Percentiles rank a stretch among this genome's conserved stretches.
These are phyloP conservation scores for Diloba caeruleocephala DNA, from an alignment of 2,888 invertebrate species.

Conservation along the genomic window DNA sequence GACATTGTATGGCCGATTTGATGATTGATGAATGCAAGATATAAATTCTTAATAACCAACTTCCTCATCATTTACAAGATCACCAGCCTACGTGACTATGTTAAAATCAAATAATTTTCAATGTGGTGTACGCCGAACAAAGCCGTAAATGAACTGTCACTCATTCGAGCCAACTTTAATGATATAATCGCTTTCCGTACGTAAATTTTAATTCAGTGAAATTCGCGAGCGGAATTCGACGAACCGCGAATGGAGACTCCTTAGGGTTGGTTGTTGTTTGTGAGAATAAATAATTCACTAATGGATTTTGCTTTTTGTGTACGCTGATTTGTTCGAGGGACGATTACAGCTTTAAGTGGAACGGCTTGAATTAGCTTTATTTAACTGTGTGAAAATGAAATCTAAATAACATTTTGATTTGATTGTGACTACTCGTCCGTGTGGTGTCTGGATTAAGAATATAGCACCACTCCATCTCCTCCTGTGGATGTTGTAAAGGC, in stretches of 20 bases:
- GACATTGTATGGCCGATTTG: too few relatives aligned
- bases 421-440: too few relatives aligned
- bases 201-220: constrained; percentile 54
- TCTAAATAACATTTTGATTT: too few relatives aligned
- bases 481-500: too few relatives aligned
- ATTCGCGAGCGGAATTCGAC: constrained; percentile 46
- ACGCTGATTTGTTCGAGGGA: too few relatives aligned
- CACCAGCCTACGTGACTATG: constrained; percentile 11
- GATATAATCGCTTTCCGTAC: constrained; percentile 55
- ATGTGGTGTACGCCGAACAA: constrained; percentile 11
- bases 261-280: constrained; percentile 34
- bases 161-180: constrained; percentile 55
- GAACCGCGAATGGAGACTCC: constrained; percentile 29
- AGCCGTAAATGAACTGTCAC: constrained; percentile 55
- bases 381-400: too few relatives aligned
- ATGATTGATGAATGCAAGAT: too few relatives aligned
- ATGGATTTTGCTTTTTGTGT: constrained; percentile 5
- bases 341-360: too few relatives aligned
- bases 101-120: constrained; percentile 44
- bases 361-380: too few relatives aligned
- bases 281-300: constrained; percentile 17
- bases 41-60: constrained; percentile 4
- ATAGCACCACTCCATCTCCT: too few relatives aligned
- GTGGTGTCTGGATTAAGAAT: too few relatives aligned
- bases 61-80: constrained; percentile 4